phyloP scores from a whole-genome alignment of 2,113 vertebrate species.

The Proteles cristata region DNA sequence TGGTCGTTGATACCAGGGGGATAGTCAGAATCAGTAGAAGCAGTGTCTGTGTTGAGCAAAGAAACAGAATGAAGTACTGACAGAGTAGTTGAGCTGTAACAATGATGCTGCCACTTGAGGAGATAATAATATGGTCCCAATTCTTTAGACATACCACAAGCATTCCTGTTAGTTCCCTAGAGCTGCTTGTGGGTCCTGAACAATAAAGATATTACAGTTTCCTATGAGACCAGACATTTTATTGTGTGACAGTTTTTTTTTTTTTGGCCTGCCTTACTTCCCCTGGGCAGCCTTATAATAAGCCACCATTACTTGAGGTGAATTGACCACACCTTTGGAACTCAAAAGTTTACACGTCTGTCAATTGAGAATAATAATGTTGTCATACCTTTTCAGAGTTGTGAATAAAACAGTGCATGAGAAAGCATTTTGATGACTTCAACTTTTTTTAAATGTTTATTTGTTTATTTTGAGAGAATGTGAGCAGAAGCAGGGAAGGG shows the following conservation, averaged over 20 bases:
- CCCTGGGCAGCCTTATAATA: background rate
- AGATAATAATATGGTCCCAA: background rate
- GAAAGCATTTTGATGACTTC: background rate
- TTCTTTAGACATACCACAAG: constrained; percentile 16
- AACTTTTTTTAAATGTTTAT: too few species aligned
- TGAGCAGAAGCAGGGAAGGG: too few species aligned
- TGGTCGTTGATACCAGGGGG: background rate
- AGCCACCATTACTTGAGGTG: background rate
- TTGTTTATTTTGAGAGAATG: too few species aligned
- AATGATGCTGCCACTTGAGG: background rate
- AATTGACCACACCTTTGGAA: background rate
- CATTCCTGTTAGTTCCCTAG: background rate
- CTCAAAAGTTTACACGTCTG: constrained; percentile 12
- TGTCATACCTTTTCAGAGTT: constrained; percentile 1
- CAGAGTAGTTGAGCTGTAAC: background rate
- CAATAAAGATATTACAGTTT: background rate
- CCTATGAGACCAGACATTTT: background rate
- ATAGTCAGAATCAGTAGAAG: background rate
- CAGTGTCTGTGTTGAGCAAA: background rate
- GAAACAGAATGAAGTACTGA: background rate
- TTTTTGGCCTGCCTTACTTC: background rate
- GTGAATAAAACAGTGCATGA: background rate
- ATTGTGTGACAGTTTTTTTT: constrained; percentile 18
- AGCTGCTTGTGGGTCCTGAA: constrained; percentile 16
- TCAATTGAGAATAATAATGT: background rate